Evolutionary conservation across 2,888 invertebrate species (phyloP).

Genomic region (Aphodius sticticus): DNA sequence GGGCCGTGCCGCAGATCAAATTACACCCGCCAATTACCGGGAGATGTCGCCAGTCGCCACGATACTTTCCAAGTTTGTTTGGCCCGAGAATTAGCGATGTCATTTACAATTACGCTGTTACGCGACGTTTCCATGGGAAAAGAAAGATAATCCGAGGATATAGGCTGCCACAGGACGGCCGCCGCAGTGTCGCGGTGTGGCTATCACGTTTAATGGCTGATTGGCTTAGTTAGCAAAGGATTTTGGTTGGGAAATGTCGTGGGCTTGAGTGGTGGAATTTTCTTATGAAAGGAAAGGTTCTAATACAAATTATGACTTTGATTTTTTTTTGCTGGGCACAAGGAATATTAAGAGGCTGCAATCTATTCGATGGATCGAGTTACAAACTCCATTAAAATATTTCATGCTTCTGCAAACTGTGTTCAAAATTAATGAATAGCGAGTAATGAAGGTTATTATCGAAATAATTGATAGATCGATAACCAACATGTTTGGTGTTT

Average conservation of each 20-base stretch:
- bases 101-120: slow-evolving; percentile 17
- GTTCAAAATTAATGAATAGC: too few species aligned
- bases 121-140: neutral
- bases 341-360: too few species aligned
- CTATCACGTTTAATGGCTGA: neutral
- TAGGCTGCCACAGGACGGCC: neutral
- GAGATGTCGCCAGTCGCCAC: slow-evolving; percentile 21
- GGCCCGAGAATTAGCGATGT: slow-evolving; percentile 20
- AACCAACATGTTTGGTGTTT: too few species aligned
- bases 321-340: too few species aligned
- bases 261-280: neutral
- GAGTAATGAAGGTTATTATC: too few species aligned
- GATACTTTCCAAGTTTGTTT: slow-evolving; percentile 26
- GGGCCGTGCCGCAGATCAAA: slow-evolving; percentile 29
- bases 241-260: neutral
- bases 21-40: slow-evolving; percentile 28
- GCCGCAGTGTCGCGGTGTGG: neutral
- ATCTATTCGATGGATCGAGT: too few species aligned
- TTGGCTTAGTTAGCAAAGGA: neutral
- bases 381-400: too few species aligned
- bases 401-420: too few species aligned
- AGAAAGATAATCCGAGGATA: neutral
- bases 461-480: too few species aligned
- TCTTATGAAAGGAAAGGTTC: neutral
- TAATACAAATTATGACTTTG: too few species aligned